These are phyloP conservation scores for Myotis brandtii DNA, from an alignment of 2,113 vertebrate genomes.

Conservation along the genomic window DNA sequence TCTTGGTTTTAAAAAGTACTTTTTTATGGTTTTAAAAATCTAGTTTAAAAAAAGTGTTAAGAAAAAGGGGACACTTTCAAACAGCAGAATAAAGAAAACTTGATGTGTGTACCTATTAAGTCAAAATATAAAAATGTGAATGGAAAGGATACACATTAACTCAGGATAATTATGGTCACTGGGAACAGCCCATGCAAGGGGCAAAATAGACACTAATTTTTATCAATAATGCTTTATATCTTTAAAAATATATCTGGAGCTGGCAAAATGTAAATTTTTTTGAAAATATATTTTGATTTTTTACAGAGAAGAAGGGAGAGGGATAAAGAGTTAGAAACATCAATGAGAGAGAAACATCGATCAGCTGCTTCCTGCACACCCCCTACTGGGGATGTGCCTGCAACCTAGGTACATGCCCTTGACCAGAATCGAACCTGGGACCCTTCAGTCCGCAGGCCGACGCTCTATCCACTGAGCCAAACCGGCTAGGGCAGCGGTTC, in stretches of 20 bases:
- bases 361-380: too few relatives aligned
- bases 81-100: slow-evolving; percentile 14
- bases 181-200: not conserved
- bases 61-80: not conserved
- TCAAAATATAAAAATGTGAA: slow-evolving; percentile 32
- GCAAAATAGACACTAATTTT: not conserved
- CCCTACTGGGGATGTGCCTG: too few relatives aligned
- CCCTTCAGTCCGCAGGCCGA: too few relatives aligned
- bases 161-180: not conserved
- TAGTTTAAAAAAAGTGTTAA: not conserved
- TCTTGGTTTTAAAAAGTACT: not conserved
- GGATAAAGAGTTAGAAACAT: too few relatives aligned
- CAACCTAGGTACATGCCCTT: too few relatives aligned
- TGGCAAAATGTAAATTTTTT: slow-evolving; percentile 12
- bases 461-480: too few relatives aligned
- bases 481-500: too few relatives aligned
- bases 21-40: slow-evolving; percentile 51
- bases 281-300: too few relatives aligned
- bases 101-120: not conserved
- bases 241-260: not conserved
- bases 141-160: not conserved
- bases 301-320: too few relatives aligned
- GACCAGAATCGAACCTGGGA: too few relatives aligned
- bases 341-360: too few relatives aligned
- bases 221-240: not conserved